Evolutionary conservation across 2,888 invertebrate genomes (phyloP).

Genomic region (Allygus modestus): DNA sequence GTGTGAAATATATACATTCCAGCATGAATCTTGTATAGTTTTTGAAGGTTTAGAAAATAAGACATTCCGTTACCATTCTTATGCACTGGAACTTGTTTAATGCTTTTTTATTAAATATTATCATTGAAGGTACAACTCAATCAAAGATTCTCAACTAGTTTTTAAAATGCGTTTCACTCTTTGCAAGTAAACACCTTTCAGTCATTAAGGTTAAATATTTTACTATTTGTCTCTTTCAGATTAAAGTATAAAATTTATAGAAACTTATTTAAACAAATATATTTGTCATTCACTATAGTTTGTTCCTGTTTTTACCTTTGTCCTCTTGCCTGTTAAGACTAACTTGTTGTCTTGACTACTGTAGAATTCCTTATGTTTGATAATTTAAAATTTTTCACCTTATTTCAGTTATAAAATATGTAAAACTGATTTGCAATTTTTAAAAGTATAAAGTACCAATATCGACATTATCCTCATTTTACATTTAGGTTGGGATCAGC

Average conservation of each 20-base stretch:
- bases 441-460: too few species aligned
- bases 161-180: background rate
- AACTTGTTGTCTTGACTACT: too few species aligned
- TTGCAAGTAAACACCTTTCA: background rate
- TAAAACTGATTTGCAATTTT: too few species aligned
- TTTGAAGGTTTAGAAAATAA: slow-evolving; percentile 14
- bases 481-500: too few species aligned
- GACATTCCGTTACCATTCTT: slow-evolving; percentile 38
- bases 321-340: too few species aligned
- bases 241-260: slow-evolving; percentile 3
- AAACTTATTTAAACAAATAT: slow-evolving; percentile 12
- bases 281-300: background rate
- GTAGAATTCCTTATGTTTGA: too few species aligned
- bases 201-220: background rate
- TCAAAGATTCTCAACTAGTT: background rate
- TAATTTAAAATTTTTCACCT: too few species aligned
- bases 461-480: too few species aligned
- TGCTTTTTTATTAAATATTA: background rate
- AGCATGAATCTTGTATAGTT: slow-evolving; percentile 7
- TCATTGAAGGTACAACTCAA: background rate
- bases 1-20: slow-evolving; percentile 39
- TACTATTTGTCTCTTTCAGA: background rate
- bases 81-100: background rate
- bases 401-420: too few species aligned
- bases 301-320: too few species aligned